Conservation (phyloP, 2,113 vertebrate genomes). For the Paradoxurus hermaphroditus region DNA sequence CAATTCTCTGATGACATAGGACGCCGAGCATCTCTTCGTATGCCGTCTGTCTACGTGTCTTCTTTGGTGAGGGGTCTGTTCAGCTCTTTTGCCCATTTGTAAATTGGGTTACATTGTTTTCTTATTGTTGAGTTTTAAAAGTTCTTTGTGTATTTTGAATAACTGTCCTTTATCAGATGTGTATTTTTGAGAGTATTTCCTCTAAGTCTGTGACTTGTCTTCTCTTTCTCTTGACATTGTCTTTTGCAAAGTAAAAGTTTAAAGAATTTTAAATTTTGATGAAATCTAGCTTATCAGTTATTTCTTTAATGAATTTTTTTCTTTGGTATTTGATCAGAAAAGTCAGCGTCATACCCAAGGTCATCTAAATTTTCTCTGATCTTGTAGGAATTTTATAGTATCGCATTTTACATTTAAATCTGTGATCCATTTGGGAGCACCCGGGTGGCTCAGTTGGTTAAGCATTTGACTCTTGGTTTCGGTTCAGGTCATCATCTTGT, state of each 20-base stretch:
- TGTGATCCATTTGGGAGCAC: neutral
- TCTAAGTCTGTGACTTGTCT: neutral
- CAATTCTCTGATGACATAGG: neutral
- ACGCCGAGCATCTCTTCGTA: neutral
- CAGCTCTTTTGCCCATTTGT: neutral
- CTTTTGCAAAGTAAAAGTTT: neutral
- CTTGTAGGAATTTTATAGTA: neutral
- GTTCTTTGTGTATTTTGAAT: neutral
- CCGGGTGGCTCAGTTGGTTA: too few species aligned
- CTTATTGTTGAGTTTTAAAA: neutral
- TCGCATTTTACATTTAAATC: conserved; percentile 11
- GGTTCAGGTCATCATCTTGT: too few species aligned
- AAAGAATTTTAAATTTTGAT: neutral
- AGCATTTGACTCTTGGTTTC: too few species aligned
- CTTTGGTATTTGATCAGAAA: conserved; percentile 7
- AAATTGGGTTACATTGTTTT: neutral
- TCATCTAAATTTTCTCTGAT: neutral
- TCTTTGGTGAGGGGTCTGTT: neutral
- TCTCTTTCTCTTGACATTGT: neutral
- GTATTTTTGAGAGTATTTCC: conserved; percentile 21
- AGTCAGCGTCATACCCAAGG: neutral
- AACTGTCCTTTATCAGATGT: neutral
- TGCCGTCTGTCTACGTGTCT: neutral
- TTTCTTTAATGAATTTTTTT: conserved; percentile 11
- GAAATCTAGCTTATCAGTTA: neutral